Base-by-base conservation (phyloP, 2,797 vertebrate species). In the Zalophus californianus region DNA sequence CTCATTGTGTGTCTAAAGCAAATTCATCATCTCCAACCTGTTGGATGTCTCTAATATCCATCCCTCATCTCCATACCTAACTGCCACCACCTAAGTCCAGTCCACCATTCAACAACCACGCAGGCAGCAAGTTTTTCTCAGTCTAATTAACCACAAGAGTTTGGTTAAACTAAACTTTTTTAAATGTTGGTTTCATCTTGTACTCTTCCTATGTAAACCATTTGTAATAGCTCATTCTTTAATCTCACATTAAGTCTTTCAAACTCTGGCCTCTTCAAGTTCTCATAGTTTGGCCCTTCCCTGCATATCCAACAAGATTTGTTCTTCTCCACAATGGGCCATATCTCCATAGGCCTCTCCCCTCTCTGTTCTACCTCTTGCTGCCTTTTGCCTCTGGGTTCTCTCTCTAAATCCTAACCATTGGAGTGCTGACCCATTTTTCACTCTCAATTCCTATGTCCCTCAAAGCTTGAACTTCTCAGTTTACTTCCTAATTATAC, bases 151-250 rank as follows among this genome's bases (percentile, higher is more conserved):
- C 29, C 21, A 62, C 48, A 62, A 52, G 27, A 56, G 25, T 44
- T 72, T 73, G 35, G 50, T 73, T 78, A 86, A 82, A 94, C 29
- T 58, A 32, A 92, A 58, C 16, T 38, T 85, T 60, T 54, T 44
- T 58, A 80, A 80, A 78, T 41, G 21, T 86, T 83, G 20, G 35
- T 94, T 95, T 79, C 35, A 75, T 32, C 66, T 93, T 68, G 25
- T 38, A 48, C 56, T 5, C 58, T 83, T 94, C 35, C 5, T 32
- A 52, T 44, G 27, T 54, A 73, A 92, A 88, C 56, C 3, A 66
- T 20, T 83, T 95, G 70, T 38, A 85, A 68, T 91, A 32, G 66
- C 29, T 82, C 15, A 18, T 94, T 95, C 73, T 93, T 94, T 83
- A 66, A 56, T 91, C 18, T 88, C 52, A 84, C 66, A 58, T 52